Evolutionary conservation across 2,797 vertebrate genomes (phyloP).

Genomic region (Artibeus jamaicensis): DNA sequence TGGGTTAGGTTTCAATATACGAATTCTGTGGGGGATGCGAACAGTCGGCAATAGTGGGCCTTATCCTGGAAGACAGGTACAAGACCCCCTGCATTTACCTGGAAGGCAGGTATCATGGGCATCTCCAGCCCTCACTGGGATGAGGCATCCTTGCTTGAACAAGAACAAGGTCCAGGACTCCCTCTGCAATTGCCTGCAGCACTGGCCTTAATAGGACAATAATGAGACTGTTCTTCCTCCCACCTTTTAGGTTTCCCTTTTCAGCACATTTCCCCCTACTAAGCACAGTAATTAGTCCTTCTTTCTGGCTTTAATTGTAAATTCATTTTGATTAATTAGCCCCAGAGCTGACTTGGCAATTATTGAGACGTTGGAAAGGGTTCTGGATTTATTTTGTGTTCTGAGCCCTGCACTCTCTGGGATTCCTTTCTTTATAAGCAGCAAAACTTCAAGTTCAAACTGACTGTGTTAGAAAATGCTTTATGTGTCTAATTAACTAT

Average conservation of each 20-base stretch:
- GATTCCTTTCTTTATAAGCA: constrained; percentile 69
- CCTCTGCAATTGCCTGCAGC: constrained; percentile 58
- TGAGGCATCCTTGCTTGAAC: background rate
- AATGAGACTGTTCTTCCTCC: constrained; percentile 40
- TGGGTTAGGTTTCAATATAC: background rate
- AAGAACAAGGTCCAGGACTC: background rate
- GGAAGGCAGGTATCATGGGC: background rate
- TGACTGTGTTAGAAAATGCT: constrained; percentile 57
- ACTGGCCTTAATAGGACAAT: constrained; percentile 72
- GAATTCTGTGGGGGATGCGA: no score
- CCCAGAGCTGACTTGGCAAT: constrained; percentile 78
- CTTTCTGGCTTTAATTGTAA: constrained; percentile 80
- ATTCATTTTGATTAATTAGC: constrained; percentile 85
- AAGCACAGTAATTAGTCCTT: constrained; percentile 79
- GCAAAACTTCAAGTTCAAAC: constrained; percentile 73
- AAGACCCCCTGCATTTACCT: background rate
- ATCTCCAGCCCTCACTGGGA: background rate
- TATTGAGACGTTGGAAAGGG: constrained; percentile 68
- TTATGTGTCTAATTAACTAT: constrained; percentile 69
- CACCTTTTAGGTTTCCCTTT: constrained; percentile 66
- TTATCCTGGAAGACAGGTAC: background rate
- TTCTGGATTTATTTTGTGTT: constrained; percentile 69
- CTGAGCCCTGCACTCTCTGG: constrained; percentile 55
- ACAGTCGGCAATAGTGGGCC: background rate
- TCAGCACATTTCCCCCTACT: constrained; percentile 78